phyloP scores from a whole-genome alignment of 2,113 vertebrate species.

The Peromyscus californicus region DNA sequence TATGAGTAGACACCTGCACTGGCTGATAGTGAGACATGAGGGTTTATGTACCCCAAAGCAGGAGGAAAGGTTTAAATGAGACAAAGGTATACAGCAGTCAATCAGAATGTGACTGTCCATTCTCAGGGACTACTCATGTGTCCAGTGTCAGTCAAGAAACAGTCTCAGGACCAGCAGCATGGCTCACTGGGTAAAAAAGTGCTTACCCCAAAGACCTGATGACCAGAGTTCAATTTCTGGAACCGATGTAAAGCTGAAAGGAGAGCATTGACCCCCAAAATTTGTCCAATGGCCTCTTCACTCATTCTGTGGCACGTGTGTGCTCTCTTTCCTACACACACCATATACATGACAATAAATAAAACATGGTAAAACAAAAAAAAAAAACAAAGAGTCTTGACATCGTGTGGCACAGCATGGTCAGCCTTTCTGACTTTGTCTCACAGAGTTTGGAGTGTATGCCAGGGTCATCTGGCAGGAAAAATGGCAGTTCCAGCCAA shows the following conservation, averaged over 20 bases:
- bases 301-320: neutral
- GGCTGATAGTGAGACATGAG: neutral
- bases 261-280: too few relatives aligned
- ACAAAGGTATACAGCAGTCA: neutral
- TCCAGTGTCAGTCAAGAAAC: neutral
- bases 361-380: neutral
- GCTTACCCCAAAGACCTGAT: neutral
- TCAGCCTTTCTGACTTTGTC: neutral
- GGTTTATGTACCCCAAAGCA: neutral
- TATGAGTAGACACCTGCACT: neutral
- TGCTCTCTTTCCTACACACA: neutral
- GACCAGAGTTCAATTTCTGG: neutral
- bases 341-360: neutral
- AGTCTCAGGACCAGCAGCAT: neutral
- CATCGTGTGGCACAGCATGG: too few relatives aligned
- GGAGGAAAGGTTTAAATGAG: neutral
- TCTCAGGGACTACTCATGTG: neutral
- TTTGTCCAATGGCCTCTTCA: neutral
- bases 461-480: neutral
- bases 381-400: neutral
- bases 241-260: neutral
- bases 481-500: neutral
- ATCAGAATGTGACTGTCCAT: neutral
- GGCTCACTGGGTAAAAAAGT: neutral
- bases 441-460: neutral